phyloP scores from a whole-genome alignment of 2,113 vertebrate species.

The Salvator merianae region DNA sequence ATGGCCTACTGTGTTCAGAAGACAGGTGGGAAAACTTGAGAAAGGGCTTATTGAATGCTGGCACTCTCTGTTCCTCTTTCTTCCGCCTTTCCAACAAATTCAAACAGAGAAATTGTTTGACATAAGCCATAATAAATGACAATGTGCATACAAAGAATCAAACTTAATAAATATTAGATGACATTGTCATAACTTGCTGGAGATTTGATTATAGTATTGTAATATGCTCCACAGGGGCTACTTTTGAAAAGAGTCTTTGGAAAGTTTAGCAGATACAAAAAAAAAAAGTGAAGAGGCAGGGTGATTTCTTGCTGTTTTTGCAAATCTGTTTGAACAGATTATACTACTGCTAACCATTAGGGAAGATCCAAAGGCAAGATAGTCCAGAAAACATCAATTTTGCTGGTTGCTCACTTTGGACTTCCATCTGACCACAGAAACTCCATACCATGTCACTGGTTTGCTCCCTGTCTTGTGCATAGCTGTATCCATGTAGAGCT shows the following conservation, averaged over 20 bases:
- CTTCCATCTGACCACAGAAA: too few relatives aligned
- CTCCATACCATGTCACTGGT: too few relatives aligned
- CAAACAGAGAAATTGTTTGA: neutral
- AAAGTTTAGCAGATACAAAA: neutral
- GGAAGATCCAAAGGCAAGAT: too few relatives aligned
- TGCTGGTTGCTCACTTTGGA: too few relatives aligned
- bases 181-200: neutral
- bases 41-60: slow-evolving; percentile 19
- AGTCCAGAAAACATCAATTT: too few relatives aligned
- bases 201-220: neutral
- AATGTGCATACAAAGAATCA: slow-evolving; percentile 42
- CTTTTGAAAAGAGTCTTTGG: neutral
- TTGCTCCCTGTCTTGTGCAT: too few relatives aligned
- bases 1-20: slow-evolving; percentile 39
- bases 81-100: neutral
- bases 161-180: slow-evolving; percentile 4
- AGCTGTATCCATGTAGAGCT: too few relatives aligned
- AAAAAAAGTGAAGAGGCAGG: too few relatives aligned
- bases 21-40: slow-evolving; percentile 19
- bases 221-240: neutral
- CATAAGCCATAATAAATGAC: slow-evolving; percentile 30
- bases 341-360: too few relatives aligned
- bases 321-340: too few relatives aligned
- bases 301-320: too few relatives aligned
- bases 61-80: neutral